Percentiles rank a stretch among this genome's conserved stretches.
Conservation (phyloP, 2,797 vertebrate species). For the Lutjanus campechanus region DNA sequence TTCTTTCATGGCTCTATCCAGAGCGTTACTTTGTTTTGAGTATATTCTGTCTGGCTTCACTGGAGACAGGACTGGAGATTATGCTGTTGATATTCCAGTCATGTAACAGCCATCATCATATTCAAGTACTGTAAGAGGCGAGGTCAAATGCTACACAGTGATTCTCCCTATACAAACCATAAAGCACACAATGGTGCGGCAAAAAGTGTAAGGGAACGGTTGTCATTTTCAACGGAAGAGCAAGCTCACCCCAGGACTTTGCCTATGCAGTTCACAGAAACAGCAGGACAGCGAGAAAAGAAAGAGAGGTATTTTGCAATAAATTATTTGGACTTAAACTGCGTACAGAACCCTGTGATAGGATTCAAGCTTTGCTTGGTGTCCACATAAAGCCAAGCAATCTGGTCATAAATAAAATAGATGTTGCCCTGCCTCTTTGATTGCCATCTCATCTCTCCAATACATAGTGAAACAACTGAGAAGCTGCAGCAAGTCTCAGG, state of each 20-base stretch:
- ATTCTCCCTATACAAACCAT: constrained; percentile 88
- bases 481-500: constrained; percentile 32
- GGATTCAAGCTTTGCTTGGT: constrained; percentile 85
- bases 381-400: constrained; percentile 84
- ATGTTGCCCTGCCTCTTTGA: constrained; percentile 77
- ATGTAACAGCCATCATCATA: constrained; percentile 89
- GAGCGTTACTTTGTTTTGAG: constrained; percentile 76
- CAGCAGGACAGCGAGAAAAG: constrained; percentile 77
- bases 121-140: constrained; percentile 88
- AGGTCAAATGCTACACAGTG: constrained; percentile 90
- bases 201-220: constrained; percentile 88
- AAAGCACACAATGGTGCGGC: constrained; percentile 90
- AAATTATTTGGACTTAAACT: constrained; percentile 90
- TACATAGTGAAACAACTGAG: constrained; percentile 54
- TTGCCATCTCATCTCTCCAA: constrained; percentile 78
- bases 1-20: constrained; percentile 54
- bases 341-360: constrained; percentile 82
- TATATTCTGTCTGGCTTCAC: constrained; percentile 70
- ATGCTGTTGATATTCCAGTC: constrained; percentile 87
- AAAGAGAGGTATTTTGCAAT: constrained; percentile 83
- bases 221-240: constrained; percentile 87
- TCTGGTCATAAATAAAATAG: constrained; percentile 85
- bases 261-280: constrained; percentile 83
- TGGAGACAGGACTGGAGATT: constrained; percentile 74
- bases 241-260: constrained; percentile 86